Conservation (phyloP, 2,113 vertebrate genomes). For the Ptyas mucosa region DNA sequence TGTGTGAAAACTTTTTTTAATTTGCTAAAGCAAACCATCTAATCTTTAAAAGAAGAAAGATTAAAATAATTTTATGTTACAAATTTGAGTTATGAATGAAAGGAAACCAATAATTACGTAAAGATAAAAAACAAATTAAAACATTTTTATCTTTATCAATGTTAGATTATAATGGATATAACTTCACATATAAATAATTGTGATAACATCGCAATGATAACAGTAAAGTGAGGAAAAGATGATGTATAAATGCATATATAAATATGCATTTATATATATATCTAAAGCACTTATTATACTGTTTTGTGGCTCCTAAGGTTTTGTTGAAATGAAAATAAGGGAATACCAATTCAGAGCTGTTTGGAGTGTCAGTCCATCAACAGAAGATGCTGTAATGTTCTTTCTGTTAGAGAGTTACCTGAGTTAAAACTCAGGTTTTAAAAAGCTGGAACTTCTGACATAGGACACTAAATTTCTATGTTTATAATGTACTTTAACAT, state of each 20-base stretch:
- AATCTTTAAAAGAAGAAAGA: background rate
- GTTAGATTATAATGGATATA: background rate
- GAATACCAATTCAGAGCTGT: background rate
- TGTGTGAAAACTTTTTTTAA: background rate
- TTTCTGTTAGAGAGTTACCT: background rate
- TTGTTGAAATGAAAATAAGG: background rate
- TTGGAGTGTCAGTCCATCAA: background rate
- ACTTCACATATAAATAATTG: background rate
- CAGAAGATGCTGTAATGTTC: background rate
- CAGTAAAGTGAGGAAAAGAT: background rate
- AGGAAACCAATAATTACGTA: background rate
- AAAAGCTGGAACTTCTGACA: no score
- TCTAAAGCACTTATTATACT: background rate
- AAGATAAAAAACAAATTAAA: background rate
- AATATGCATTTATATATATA: background rate
- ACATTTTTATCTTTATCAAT: background rate
- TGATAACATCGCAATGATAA: background rate
- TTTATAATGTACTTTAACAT: background rate
- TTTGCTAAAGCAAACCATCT: background rate
- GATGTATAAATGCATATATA: background rate
- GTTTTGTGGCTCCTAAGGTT: background rate
- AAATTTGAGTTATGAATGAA: background rate
- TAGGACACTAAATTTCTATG: background rate
- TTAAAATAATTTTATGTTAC: background rate
- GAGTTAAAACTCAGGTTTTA: background rate